These are phyloP conservation scores for Aptenodytes forsteri DNA, from an alignment of 2,113 vertebrate genomes.

Conservation along the genomic window DNA sequence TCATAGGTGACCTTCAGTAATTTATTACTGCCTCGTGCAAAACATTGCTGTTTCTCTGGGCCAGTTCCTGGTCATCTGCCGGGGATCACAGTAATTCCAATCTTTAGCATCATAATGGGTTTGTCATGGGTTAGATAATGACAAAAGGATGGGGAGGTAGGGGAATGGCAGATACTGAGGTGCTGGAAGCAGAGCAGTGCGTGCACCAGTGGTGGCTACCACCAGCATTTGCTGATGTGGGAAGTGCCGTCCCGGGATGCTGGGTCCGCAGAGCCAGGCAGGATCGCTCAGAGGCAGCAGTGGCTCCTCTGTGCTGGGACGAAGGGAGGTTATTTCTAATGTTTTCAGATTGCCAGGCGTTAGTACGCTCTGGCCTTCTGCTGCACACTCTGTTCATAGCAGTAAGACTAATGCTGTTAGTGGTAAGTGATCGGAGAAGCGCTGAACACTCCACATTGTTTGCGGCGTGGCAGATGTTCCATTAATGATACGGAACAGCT, in stretches of 20 bases:
- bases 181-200: neutral
- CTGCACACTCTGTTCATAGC: rapidly evolving
- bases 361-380: neutral
- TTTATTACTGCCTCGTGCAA: conserved; percentile 15
- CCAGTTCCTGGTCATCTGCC: neutral
- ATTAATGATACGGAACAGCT: neutral
- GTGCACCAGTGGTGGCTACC: rapidly evolving
- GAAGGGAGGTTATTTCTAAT: neutral
- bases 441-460: rapidly evolving
- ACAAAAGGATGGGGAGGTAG: neutral
- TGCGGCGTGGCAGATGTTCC: neutral
- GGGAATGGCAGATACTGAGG: rapidly evolving
- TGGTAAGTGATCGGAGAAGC: rapidly evolving
- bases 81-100: neutral
- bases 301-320: neutral
- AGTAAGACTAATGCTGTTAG: neutral
- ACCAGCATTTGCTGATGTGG: rapidly evolving
- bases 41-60: neutral
- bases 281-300: neutral
- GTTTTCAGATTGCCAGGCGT: rapidly evolving
- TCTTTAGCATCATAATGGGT: neutral
- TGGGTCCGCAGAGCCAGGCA: neutral
- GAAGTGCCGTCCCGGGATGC: neutral
- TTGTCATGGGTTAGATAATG: neutral
- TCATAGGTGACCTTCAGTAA: conserved; percentile 22